Conservation (phyloP, 2,113 vertebrate genomes). For the Haemorhous mexicanus region DNA sequence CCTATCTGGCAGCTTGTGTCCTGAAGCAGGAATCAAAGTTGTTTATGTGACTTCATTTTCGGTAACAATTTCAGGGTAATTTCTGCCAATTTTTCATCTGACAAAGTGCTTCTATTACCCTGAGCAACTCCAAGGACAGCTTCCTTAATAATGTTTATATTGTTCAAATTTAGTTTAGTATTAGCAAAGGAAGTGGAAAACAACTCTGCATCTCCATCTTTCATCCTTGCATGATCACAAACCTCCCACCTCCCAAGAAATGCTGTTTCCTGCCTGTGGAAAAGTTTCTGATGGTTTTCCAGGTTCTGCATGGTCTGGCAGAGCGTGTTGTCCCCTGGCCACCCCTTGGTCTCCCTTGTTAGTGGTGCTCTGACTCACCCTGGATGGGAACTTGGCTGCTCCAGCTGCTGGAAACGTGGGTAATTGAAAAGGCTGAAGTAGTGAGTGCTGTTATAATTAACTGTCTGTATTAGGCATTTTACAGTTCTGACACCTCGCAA, state of each 20-base stretch:
- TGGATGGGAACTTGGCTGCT: neutral
- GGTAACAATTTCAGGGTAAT: neutral
- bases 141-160: neutral
- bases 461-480: slow-evolving; percentile 59
- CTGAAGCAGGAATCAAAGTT: neutral
- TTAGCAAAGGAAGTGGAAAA: neutral
- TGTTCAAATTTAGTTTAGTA: neutral
- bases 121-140: neutral
- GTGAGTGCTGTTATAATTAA: slow-evolving; percentile 59
- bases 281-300: neutral
- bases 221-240: neutral
- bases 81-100: neutral
- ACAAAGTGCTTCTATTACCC: neutral
- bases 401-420: neutral
- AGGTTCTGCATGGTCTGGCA: neutral
- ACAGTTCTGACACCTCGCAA: slow-evolving; percentile 49
- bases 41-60: neutral
- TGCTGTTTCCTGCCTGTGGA: neutral
- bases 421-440: slow-evolving; percentile 60
- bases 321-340: neutral
- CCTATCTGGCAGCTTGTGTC: neutral
- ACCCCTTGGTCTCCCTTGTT: neutral
- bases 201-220: neutral
- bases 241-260: neutral
- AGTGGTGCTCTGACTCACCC: neutral